Evolutionary conservation across 2,888 invertebrate species (phyloP), one percentile per base, ranked within the genome.

Genomic region (Stegana nigrithorax): DNA sequence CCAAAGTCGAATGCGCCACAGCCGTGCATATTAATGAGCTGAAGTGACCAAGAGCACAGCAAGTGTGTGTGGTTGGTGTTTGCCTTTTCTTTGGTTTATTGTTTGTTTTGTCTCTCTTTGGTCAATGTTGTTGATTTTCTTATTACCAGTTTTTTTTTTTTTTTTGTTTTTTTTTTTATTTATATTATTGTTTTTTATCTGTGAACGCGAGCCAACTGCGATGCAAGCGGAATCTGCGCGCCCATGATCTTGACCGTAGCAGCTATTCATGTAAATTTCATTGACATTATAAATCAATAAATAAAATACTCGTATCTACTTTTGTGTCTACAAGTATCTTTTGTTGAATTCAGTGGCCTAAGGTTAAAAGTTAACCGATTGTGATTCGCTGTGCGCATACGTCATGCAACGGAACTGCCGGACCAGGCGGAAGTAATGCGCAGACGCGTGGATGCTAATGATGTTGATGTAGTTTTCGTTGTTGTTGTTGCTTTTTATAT

Each of bases 301-400:
- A n/a, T n/a, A n/a, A n/a, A n/a, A n/a, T n/a, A n/a, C n/a, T n/a
- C n/a, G n/a, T n/a, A n/a, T n/a, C n/a, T 66, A 59, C 39, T 62
- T 64, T 65, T 64, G 59, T 12, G 17, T 53, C 25, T 47, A 32
- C 2, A 10, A 27, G 44, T 45, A 25, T 21, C 26, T 26, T 10
- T 36, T 17, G 14, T 32, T 32, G 29, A 39, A n/a, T n/a, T n/a
- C n/a, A n/a, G n/a, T n/a, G n/a, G n/a, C n/a, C n/a, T 79, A 75
- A 75, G 79, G 75, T 79, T 79, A 79, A 79, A 65, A 72, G 73
- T 79, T 79, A 73, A 77, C 72, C 77, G 73, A 78, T 73, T 75
- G n/a, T 67, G 66, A n/a, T 26, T 59, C 50, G 42, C 57, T 60
- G 36, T 27, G 53, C 25, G 47, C 29, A 47, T 72, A 63, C 76